Percentiles rank a stretch among this genome's conserved stretches.
These are phyloP conservation scores for Neopelma chrysocephalum DNA, from an alignment of 2,797 vertebrate species.

Conservation along the genomic window DNA sequence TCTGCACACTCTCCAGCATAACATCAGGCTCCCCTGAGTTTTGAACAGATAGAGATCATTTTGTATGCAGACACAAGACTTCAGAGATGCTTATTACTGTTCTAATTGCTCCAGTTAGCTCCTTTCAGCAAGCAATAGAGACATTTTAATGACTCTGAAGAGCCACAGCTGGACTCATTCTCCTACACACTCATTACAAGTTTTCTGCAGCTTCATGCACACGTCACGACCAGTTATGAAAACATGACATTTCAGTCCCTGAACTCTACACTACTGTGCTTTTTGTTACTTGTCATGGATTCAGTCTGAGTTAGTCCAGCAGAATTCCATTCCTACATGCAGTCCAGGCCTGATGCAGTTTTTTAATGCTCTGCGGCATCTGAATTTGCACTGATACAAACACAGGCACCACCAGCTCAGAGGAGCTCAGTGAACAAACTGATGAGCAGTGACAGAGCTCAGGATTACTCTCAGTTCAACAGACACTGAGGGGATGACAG, in stretches of 20 bases:
- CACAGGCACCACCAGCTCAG: background rate
- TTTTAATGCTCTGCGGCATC: background rate
- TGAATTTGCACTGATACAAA: background rate
- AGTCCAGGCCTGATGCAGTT: background rate
- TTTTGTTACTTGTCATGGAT: background rate
- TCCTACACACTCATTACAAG: background rate
- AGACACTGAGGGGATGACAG: background rate
- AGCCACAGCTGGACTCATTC: background rate
- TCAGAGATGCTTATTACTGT: background rate
- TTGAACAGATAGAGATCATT: background rate
- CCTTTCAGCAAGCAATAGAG: background rate
- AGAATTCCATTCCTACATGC: background rate
- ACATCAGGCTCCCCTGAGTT: background rate
- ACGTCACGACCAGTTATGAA: background rate
- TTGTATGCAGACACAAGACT: background rate
- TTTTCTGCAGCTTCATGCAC: background rate
- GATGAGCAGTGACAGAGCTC: background rate
- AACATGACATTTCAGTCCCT: background rate
- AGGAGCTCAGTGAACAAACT: background rate
- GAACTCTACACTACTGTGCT: background rate
- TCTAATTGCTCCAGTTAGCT: background rate
- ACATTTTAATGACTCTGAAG: background rate
- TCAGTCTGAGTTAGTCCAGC: background rate
- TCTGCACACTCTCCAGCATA: background rate
- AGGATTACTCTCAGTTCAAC: background rate